Base-by-base conservation (phyloP, 2,113 vertebrate genomes). In the Progne subis region DNA sequence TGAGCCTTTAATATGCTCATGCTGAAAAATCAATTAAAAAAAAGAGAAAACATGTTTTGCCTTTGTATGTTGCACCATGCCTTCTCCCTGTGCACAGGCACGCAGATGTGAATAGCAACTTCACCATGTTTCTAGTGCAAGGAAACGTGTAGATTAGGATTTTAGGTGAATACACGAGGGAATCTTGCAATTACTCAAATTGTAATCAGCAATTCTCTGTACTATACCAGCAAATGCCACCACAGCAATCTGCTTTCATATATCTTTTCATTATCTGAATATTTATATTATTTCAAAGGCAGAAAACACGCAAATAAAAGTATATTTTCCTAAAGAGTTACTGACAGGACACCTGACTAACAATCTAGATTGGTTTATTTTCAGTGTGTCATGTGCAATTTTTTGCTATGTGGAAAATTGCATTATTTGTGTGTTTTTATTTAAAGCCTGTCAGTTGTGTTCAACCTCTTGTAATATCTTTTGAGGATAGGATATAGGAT, bases 41-140 rank as follows among this genome's bases (percentile, higher is more conserved):
- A 41, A 31, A 50, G 52, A 16, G 13, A 41, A 9, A 24, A 9
- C 14, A 5, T 37, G 1, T 55, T 32, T 18, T 41, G 34, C 25
- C 3, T 19, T n/a, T 2, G 10, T 16, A 3, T 14, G 21, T 20
- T 41, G 24, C 52, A 14, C 15, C 7, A 5, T 25, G 29, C 11
- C 19, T 85, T 59, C 19, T 32, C 9, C 5, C 9, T 31, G 23
- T 34, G 4, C 2, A 3, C 16, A 8, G 13, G 46, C 20, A 12
- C 16, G 2, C 14, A 8, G 4, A 2, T 5, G 16, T 9, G 31
- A 57, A 18, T 61, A 12, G 29, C 21, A 77, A 5, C 16, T 13
- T 29, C 0, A 0, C 12, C 21, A 0, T 3, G 15, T 56, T 57
- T 61, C 14, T 25, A 17, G 4, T 55, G 39, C 68, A 28, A 37